A percentile compares a stretch with the other conserved stretches of the same genome.
These are phyloP conservation scores for Emydoidea blandingii DNA, from an alignment of 2,797 vertebrate species.

Conservation along the genomic window DNA sequence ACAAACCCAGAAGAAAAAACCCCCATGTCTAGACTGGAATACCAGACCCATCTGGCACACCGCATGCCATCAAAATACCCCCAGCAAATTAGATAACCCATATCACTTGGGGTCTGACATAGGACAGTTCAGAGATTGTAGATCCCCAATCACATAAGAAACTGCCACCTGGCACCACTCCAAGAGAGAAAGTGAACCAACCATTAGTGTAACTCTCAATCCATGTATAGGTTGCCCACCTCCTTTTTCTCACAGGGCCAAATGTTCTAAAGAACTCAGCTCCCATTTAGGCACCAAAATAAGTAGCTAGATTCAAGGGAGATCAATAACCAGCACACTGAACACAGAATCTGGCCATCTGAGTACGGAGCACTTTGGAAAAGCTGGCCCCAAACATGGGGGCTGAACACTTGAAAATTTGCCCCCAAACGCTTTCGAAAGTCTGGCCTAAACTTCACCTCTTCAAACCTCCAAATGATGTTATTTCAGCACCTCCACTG, in stretches of 20 bases:
- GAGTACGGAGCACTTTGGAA: neutral
- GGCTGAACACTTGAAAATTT: neutral
- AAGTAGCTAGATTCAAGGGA: neutral
- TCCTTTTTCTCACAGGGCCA: neutral
- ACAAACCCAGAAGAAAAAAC: neutral
- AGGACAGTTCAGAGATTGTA: neutral
- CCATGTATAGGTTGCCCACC: neutral
- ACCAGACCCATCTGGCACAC: conserved; percentile 2
- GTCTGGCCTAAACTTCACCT: neutral
- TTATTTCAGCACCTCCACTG: neutral
- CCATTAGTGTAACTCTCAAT: neutral
- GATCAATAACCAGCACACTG: neutral
- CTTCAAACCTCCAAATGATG: neutral
- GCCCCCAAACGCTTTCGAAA: neutral
- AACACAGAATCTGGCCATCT: neutral
- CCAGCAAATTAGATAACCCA: neutral
- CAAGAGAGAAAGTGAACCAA: neutral
- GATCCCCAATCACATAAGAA: neutral
- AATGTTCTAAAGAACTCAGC: neutral
- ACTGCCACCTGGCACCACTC: neutral
- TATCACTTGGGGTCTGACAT: neutral
- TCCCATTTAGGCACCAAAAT: neutral
- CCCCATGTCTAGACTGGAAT: conserved; percentile 49
- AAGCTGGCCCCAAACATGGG: neutral
- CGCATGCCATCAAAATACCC: neutral